These are phyloP conservation scores for Leucophenga montana DNA, from an alignment of 2,888 invertebrate species.

Conservation along the genomic window DNA sequence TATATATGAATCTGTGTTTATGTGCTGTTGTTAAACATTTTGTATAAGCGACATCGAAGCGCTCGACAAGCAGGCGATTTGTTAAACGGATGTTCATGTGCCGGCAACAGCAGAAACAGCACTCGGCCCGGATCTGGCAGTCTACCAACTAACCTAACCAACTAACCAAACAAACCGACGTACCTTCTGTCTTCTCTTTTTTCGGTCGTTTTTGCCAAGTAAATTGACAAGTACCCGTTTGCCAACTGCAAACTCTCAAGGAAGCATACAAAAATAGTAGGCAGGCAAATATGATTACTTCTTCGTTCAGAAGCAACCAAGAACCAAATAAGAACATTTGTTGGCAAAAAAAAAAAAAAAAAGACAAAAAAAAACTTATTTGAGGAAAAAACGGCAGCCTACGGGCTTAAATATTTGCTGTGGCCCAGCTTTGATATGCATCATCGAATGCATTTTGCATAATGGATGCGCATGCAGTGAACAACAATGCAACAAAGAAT, in stretches of 20 bases:
- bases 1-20: no score
- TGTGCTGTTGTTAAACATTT: slow-evolving; percentile 22
- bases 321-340: not conserved
- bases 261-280: not conserved
- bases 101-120: not conserved
- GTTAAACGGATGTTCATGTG: slow-evolving; percentile 22
- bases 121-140: slow-evolving; percentile 3
- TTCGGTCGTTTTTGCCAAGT: not conserved
- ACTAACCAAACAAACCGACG: not conserved
- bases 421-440: slow-evolving; percentile 15
- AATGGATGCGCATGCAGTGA: slow-evolving; percentile 8
- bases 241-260: not conserved
- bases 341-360: not conserved
- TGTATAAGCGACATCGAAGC: slow-evolving; percentile 2
- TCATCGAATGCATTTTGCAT: slow-evolving; percentile 27
- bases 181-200: not conserved
- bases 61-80: slow-evolving; percentile 22
- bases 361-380: not conserved
- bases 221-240: not conserved
- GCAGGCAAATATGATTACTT: slow-evolving; percentile 6
- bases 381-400: not conserved
- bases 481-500: not conserved
- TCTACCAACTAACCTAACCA: not conserved
- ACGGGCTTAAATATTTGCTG: not conserved
- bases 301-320: not conserved